Base-by-base conservation (phyloP, 2,113 vertebrate genomes). In the Connochaetes taurinus region DNA sequence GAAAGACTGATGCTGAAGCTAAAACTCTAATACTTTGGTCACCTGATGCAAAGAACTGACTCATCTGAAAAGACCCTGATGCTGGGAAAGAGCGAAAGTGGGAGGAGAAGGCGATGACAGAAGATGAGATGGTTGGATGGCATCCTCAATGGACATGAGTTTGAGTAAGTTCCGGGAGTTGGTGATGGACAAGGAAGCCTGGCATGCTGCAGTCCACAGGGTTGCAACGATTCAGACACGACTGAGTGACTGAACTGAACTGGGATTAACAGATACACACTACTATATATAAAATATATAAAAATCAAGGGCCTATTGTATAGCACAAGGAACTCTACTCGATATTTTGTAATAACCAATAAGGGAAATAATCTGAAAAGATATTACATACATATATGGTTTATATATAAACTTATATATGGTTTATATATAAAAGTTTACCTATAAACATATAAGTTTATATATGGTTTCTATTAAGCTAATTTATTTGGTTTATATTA, bases 211-310 rank as follows among this genome's bases (percentile, higher is more conserved):
- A 71, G 19, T 40, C 67, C 19, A 71, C 19, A 6, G 67, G 67
- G 19, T 23, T 6, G 2, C n/a, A 40, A 23, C 0, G 0, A 40
- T 23, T 71, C 19, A 40, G 67, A 71, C n/a, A 23, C 0, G 2
- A 40, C 67, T 71, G 19, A 40, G 67, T 0, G 0, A 71, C n/a
- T 71, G 19, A 71, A 71, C 67, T 23, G n/a, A 71, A 71, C 9
- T 71, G 19, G n/a, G 29, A 81, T 81, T 81, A 12, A 81, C 78
- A 81, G 29, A 52, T 33, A 50, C 29, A 50, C 16, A 81, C 10
- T 33, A 33, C 29, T 81, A 33, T 50, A 50, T 33, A 21, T 52
- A 52, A 81, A 50, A 50, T 19, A 80, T 23, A 27, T 43, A 13
- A 76, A 80, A 16, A 81, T 33, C 78, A 52, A 81, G 29, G 29